Evolutionary conservation across 2,888 invertebrate genomes (phyloP).

Genomic region (Stenotaenia linearis): DNA sequence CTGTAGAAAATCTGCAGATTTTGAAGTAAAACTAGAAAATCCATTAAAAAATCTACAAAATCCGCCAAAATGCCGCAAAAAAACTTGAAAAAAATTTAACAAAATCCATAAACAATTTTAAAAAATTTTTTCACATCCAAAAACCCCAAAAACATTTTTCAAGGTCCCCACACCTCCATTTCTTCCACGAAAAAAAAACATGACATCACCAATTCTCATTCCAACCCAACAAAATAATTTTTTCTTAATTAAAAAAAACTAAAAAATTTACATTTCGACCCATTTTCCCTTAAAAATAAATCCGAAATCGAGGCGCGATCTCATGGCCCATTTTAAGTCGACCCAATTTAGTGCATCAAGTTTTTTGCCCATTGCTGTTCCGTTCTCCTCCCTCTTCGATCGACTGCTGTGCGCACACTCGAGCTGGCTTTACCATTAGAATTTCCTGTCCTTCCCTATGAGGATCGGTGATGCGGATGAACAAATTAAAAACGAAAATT

Average conservation of each 20-base stretch:
- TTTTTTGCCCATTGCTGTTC: background rate
- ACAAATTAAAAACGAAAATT: slow-evolving; percentile 48
- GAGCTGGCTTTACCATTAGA: background rate
- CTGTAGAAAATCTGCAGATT: too few relatives aligned
- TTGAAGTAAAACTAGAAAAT: too few relatives aligned
- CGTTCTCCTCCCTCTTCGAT: background rate
- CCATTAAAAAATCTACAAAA: too few relatives aligned
- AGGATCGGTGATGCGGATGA: slow-evolving; percentile 42
- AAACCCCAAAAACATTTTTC: too few relatives aligned
- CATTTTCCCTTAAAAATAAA: background rate
- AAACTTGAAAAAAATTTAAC: too few relatives aligned
- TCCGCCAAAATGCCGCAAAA: too few relatives aligned
- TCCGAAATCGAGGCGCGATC: background rate
- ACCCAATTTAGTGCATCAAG: background rate
- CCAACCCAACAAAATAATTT: too few relatives aligned
- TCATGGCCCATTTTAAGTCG: background rate
- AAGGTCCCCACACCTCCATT: too few relatives aligned
- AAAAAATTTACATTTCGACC: background rate
- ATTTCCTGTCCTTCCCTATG: background rate
- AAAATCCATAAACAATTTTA: too few relatives aligned
- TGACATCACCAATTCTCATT: too few relatives aligned
- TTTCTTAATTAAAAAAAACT: background rate
- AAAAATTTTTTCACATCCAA: too few relatives aligned
- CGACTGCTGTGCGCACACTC: background rate
- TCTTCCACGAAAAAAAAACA: too few relatives aligned